These are phyloP conservation scores for Intellagama lesueurii DNA, from an alignment of 2,797 vertebrate species.

Conservation along the genomic window DNA sequence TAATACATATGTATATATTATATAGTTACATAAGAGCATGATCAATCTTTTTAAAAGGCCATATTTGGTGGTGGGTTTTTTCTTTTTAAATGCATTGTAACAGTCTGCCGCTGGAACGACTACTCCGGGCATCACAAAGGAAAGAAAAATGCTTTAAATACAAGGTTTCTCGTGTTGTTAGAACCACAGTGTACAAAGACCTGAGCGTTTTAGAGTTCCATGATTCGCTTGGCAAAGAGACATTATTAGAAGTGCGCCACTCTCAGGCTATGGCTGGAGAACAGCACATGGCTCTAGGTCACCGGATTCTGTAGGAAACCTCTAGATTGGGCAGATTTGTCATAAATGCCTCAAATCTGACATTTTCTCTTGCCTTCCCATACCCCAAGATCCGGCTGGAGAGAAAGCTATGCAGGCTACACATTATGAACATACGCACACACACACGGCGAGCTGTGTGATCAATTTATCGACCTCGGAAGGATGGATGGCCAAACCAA, in stretches of 20 bases:
- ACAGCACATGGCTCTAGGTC: not conserved
- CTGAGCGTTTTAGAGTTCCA: too few relatives aligned
- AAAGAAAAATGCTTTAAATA: not conserved
- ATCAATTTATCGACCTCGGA: too few relatives aligned
- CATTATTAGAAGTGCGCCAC: not conserved
- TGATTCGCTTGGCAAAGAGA: not conserved
- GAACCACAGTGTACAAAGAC: not conserved
- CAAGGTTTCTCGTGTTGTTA: not conserved
- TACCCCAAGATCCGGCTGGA: too few relatives aligned
- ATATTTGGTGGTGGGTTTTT: not conserved
- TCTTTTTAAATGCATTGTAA: conserved; percentile 15
- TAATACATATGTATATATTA: conserved; percentile 23
- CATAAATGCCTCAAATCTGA: too few relatives aligned
- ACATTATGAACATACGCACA: too few relatives aligned
- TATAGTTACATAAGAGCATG: not conserved
- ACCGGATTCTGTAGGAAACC: too few relatives aligned
- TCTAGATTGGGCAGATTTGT: too few relatives aligned
- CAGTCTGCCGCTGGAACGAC: not conserved
- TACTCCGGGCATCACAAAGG: conserved; percentile 10
- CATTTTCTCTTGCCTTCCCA: too few relatives aligned
- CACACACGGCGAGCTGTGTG: too few relatives aligned
- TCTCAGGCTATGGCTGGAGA: not conserved
- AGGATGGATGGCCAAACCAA: too few relatives aligned
- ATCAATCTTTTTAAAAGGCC: not conserved
- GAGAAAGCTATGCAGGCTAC: too few relatives aligned